A percentile compares a stretch with the other conserved stretches of the same genome.
These are phyloP conservation scores for Parnassius orleans DNA, from an alignment of 2,888 invertebrate species.

Conservation along the genomic window DNA sequence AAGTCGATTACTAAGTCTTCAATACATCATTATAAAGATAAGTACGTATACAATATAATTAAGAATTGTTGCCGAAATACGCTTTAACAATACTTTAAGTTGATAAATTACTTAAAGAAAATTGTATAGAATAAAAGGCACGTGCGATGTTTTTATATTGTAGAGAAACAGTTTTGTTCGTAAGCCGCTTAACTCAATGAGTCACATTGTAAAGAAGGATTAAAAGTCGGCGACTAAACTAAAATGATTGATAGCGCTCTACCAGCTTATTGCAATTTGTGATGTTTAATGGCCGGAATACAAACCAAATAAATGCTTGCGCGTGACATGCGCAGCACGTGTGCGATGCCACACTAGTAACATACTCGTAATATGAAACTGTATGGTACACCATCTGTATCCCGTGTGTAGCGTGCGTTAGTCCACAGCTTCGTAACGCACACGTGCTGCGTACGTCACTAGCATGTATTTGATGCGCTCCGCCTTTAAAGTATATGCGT, in stretches of 20 bases:
- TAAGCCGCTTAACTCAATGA: slow-evolving; percentile 37
- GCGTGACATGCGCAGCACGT: too few species aligned
- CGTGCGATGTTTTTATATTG: slow-evolving; percentile 32
- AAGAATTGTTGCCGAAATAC: slow-evolving; percentile 17
- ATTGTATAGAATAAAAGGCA: slow-evolving; percentile 27
- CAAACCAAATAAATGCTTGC: too few species aligned
- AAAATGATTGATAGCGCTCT: slow-evolving; percentile 34
- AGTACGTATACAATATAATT: slow-evolving; percentile 13
- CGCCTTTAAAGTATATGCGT: not conserved
- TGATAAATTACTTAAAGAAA: slow-evolving; percentile 15
- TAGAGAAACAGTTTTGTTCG: slow-evolving; percentile 17
- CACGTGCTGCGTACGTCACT: too few species aligned
- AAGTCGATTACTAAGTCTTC: slow-evolving; percentile 14
- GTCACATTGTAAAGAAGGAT: slow-evolving; percentile 33
- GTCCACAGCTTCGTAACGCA: too few species aligned
- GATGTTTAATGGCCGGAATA: not conserved
- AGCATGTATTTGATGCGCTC: not conserved
- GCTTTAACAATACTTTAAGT: slow-evolving; percentile 11
- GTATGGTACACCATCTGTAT: too few species aligned
- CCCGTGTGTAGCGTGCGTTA: too few species aligned
- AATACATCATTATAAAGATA: slow-evolving; percentile 20
- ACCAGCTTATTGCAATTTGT: slow-evolving; percentile 16
- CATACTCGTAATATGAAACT: too few species aligned
- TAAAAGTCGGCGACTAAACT: slow-evolving; percentile 26
- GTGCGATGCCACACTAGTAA: too few species aligned